Base-by-base conservation (phyloP, 2,113 vertebrate genomes). In the Malaclemys terrapin region DNA sequence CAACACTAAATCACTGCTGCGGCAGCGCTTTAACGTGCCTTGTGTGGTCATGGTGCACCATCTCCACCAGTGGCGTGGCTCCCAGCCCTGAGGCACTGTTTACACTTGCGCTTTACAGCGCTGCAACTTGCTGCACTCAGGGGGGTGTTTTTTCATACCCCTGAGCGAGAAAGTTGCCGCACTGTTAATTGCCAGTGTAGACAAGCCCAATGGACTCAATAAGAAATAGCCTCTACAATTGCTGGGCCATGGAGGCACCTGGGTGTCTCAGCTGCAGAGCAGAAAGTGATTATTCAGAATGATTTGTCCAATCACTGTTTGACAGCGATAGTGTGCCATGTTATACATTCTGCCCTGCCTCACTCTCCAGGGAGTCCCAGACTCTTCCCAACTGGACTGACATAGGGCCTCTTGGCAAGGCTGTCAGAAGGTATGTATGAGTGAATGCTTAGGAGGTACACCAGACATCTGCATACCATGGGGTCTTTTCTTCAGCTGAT, bases 381-480 rank as follows among this genome's bases (percentile, higher is more conserved):
- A 88, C 31, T 25, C 53, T 95, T 88, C 89, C 65, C 25, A 50
- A 25, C 35, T 78, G 82, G 80, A 82, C 85, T 83, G 80, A 83
- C 35, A 82, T 11, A 62, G 69, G 69, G 29, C 13, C 89, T 80
- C 29, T 0, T 2, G 78, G 47, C 47, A 59, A 88, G 45, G 53
- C 52, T 91, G 49, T 27, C 0, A 0, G 31, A 57, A 27, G 13
- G 10, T 42, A 17, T 49, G 42, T 8, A 0, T 2, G 76, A 38
- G 78, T 2, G 0, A 1, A 0, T 49, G 38, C 20, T 35, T 1
- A 1, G 56, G 54, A 38, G 81, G 75, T 19, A 27, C 1, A 0
- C 45, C n/a, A 69, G 87, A 75, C n/a, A 84, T 20, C 22, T 35
- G 24, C 50, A 57, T 14, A 17, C 14, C 5, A 84, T 38, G 1